phyloP scores from a whole-genome alignment of 1,140 invertebrate species.

The Sycophila sp. region DNA sequence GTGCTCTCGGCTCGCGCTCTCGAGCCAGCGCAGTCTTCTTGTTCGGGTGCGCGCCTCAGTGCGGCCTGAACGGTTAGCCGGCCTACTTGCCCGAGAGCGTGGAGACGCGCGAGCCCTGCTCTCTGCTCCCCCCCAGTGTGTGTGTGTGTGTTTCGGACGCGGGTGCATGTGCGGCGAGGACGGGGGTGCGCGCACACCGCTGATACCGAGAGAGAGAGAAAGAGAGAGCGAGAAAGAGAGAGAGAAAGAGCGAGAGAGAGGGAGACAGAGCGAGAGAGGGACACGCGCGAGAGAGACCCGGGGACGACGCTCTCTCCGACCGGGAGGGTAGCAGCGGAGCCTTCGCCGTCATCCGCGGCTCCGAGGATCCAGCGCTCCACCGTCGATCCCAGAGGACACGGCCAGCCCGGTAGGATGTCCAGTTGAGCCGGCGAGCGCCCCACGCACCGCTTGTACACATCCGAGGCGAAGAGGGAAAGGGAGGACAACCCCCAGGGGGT shows the following conservation, averaged over 20 bases:
- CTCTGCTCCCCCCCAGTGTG: constrained; percentile 11
- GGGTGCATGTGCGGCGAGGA: too few species aligned
- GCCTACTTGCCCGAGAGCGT: constrained; percentile 61
- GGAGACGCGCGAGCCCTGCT: constrained; percentile 20
- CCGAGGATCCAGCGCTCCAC: too few species aligned
- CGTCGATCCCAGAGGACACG: too few species aligned
- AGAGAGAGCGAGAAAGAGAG: constrained; percentile 20
- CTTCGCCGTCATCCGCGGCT: too few species aligned
- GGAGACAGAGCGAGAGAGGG: not conserved
- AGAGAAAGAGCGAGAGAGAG: constrained; percentile 5
- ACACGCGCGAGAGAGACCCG: too few species aligned
- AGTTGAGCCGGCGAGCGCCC: not conserved
- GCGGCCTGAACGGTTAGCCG: constrained; percentile 64
- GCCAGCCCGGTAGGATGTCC: not conserved
- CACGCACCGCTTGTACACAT: too few species aligned
- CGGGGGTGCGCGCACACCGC: too few species aligned
- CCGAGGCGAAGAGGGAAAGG: too few species aligned
- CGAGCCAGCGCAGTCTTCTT: constrained; percentile 39
- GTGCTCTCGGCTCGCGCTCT: constrained; percentile 7
- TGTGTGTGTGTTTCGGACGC: not conserved
- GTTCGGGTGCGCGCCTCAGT: constrained; percentile 54
- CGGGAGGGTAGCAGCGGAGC: too few species aligned
- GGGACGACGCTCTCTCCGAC: too few species aligned
- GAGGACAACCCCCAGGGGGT: too few species aligned
- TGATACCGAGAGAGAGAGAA: constrained; percentile 1